These are phyloP conservation scores for Babyrousa celebensis DNA, from an alignment of 2,797 vertebrate genomes.

Conservation along the genomic window DNA sequence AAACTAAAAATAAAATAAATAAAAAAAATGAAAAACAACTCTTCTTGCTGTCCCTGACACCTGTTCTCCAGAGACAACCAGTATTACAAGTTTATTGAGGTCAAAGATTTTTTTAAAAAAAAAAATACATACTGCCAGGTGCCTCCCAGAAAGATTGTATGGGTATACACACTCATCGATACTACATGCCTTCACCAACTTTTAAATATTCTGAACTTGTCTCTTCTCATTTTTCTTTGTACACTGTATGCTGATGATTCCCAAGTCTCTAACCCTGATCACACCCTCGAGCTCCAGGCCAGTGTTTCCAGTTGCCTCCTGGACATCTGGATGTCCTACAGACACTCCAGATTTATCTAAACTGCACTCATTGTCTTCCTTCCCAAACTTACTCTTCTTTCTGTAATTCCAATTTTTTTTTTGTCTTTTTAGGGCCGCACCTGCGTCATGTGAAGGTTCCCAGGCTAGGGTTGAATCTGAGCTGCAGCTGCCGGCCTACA, in stretches of 20 bases:
- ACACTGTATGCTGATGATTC: slow-evolving; percentile 28
- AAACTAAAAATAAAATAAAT: slow-evolving; percentile 45
- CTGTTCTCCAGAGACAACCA: slow-evolving; percentile 50
- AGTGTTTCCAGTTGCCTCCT: slow-evolving; percentile 66
- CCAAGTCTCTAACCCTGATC: slow-evolving; percentile 59
- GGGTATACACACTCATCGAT: slow-evolving; percentile 1
- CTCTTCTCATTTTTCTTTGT: slow-evolving; percentile 66
- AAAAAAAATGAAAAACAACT: slow-evolving; percentile 61
- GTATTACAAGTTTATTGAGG: slow-evolving; percentile 75
- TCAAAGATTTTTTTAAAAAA: not conserved
- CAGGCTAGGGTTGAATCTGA: no score
- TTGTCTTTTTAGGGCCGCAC: no score
- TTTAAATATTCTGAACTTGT: slow-evolving; percentile 58
- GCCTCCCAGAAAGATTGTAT: slow-evolving; percentile 48
- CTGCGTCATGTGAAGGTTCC: no score
- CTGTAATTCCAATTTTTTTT: slow-evolving; percentile 27
- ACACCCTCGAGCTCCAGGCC: slow-evolving; percentile 41
- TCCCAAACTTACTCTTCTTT: slow-evolving; percentile 56
- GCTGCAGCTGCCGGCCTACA: no score
- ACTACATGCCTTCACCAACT: slow-evolving; percentile 46
- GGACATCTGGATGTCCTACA: slow-evolving; percentile 61
- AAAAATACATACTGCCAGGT: slow-evolving; percentile 1
- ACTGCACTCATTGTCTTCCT: slow-evolving; percentile 54
- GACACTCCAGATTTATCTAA: slow-evolving; percentile 64
- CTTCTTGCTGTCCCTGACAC: slow-evolving; percentile 13